A percentile compares a stretch with the other conserved stretches of the same genome.
Conservation (phyloP, 2,888 invertebrate species). For the Byasa hedistus region DNA sequence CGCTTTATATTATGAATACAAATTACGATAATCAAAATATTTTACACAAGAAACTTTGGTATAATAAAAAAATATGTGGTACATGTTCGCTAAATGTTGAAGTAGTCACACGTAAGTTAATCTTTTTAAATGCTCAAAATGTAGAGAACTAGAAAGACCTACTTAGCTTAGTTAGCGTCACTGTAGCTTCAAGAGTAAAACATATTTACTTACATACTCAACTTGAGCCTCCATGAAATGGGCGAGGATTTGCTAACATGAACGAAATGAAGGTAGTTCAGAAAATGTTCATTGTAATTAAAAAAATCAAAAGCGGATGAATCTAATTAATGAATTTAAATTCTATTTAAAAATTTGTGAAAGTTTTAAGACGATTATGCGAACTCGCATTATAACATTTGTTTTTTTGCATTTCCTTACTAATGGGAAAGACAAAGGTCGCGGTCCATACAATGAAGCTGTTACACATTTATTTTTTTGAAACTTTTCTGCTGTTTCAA, state of each 20-base stretch:
- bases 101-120: neutral
- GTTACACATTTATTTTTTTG: too few relatives aligned
- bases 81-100: neutral
- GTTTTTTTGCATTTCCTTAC: too few relatives aligned
- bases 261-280: neutral
- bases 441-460: too few relatives aligned
- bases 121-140: conserved; percentile 13
- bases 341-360: too few relatives aligned
- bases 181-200: conserved; percentile 18
- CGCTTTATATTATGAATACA: neutral
- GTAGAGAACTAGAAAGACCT: conserved; percentile 7
- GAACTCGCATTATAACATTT: too few relatives aligned
- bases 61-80: neutral
- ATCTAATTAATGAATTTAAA: too few relatives aligned
- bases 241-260: neutral
- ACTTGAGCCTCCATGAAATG: conserved; percentile 11
- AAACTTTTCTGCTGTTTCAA: too few relatives aligned
- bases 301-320: neutral
- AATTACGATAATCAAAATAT: neutral
- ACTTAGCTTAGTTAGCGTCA: conserved; percentile 14
- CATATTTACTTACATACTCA: conserved; percentile 19
- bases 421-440: too few relatives aligned
- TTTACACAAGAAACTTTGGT: neutral
- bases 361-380: too few relatives aligned
- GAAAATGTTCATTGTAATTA: neutral